These are phyloP conservation scores for Gnatocerus cornutus DNA, from an alignment of 2,888 invertebrate genomes.

Conservation along the genomic window DNA sequence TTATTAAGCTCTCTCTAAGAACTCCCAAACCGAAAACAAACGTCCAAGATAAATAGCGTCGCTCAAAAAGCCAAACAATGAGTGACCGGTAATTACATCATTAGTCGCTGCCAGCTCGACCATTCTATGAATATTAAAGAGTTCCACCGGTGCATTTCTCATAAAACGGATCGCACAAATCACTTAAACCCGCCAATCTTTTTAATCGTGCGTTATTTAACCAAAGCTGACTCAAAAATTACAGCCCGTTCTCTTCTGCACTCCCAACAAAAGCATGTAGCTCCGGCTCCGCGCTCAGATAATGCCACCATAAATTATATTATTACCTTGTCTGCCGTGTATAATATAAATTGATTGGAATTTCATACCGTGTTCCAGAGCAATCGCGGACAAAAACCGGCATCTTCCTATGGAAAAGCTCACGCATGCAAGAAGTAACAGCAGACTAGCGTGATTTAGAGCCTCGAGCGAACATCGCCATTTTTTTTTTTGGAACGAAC, in stretches of 20 bases:
- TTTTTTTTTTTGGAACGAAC: too few species aligned
- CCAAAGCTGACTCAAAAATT: conserved; percentile 60
- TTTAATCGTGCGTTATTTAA: conserved; percentile 56
- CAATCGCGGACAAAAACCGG: conserved; percentile 68
- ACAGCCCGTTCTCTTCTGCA: conserved; percentile 54
- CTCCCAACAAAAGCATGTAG: conserved; percentile 65
- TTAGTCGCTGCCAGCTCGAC: conserved; percentile 62
- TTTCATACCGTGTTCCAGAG: conserved; percentile 70
- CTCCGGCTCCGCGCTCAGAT: conserved; percentile 60
- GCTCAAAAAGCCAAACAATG: conserved; percentile 62
- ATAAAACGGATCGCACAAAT: conserved; percentile 34
- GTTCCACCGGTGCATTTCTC: conserved; percentile 39
- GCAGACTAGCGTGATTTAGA: conserved; percentile 17
- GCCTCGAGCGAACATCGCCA: neutral
- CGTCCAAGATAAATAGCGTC: conserved; percentile 60
- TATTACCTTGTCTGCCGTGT: conserved; percentile 71
- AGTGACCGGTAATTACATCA: conserved; percentile 63
- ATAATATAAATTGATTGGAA: conserved; percentile 72
- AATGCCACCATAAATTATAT: conserved; percentile 71
- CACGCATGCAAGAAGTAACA: conserved; percentile 60
- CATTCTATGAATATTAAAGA: conserved; percentile 62
- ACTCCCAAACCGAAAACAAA: conserved; percentile 46
- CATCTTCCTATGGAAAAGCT: conserved; percentile 65
- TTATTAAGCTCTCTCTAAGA: conserved; percentile 34
- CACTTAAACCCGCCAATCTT: conserved; percentile 38